phyloP scores from a whole-genome alignment of 2,113 vertebrate species.

The Pagrus major region DNA sequence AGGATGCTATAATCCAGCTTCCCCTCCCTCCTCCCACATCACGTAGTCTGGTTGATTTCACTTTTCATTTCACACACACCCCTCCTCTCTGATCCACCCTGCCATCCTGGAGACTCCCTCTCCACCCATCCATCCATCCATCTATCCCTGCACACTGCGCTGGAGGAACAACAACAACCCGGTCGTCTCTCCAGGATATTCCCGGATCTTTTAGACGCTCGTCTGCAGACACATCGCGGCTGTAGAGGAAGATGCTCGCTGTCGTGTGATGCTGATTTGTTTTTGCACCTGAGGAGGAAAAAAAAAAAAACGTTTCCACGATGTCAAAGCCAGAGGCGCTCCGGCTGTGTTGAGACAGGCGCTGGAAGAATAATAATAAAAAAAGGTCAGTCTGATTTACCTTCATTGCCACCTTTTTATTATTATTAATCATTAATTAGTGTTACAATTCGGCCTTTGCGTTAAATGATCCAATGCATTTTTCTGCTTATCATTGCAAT shows the following conservation, averaged over 20 bases:
- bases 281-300: conserved; percentile 35
- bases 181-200: background rate
- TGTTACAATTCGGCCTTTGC: background rate
- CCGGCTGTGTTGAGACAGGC: conserved; percentile 35
- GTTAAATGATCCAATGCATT: background rate
- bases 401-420: too few relatives aligned
- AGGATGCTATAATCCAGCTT: conserved; percentile 20
- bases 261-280: conserved; percentile 7
- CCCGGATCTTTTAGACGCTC: background rate
- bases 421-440: background rate
- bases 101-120: conserved; percentile 54
- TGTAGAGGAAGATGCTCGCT: background rate
- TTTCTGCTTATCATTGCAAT: conserved; percentile 12
- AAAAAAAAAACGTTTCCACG: conserved; percentile 19
- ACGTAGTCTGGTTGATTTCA: conserved; percentile 64
- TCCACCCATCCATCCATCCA: conserved; percentile 44
- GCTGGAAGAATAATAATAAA: conserved; percentile 44
- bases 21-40: conserved; percentile 5
- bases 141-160: conserved; percentile 47
- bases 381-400: conserved; percentile 61
- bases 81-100: conserved; percentile 39
- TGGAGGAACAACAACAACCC: conserved; percentile 18
- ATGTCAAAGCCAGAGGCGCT: conserved; percentile 45
- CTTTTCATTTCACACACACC: conserved; percentile 63
- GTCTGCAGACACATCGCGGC: background rate